Base-by-base conservation (phyloP, 2,797 vertebrate species). In the Cossypha heuglini region DNA sequence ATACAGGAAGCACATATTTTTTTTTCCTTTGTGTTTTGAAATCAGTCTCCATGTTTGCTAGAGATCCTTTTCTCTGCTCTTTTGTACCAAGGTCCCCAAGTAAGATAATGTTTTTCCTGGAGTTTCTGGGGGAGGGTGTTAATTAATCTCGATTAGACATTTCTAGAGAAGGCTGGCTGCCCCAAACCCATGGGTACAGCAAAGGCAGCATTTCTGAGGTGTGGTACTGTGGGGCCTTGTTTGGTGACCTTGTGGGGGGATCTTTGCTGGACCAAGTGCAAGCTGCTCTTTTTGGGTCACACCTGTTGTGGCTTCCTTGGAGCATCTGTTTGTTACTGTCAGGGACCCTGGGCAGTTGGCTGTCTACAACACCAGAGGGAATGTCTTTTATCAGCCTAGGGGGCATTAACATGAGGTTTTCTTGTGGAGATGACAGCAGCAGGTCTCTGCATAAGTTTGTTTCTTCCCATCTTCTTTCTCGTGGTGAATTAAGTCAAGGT, bases 321-420 rank as follows among this genome's bases (percentile, higher is more conserved):
- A 92, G 64, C 90, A 58, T 31, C 15, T 51, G 55, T 82, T 85
- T 3, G 0, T 75, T 74, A 7, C 51, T 35, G 54, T 86, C 79
- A 51, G 43, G 37, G 31, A 49, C 46, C 31, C 42, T 0, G 0
- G 2, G 1, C 68, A 52, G 59, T 0, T 80, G 81, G 72, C 80
- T 84, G 80, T 54, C 69, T 52, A 51, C 48, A 68, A 4, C 2
- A 3, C 54, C 1, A 0, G 40, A 49, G 80, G 52, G 45, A 92
- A 87, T 71, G 45, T 31, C 80, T 85, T 76, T 87, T 63, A n/a
- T 76, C 83, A 49, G 35, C 19, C 0, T 90, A 62, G 20, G 63
- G 48, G 57, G 9, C 42, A 40, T 40, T 66, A 26, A 45, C 6
- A 10, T 1, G 7, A 24, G 38, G 31, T 69, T 92, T 81, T 46